These are phyloP conservation scores for Condylostylus longicornis DNA, from an alignment of 1,140 invertebrate genomes.

Conservation along the genomic window DNA sequence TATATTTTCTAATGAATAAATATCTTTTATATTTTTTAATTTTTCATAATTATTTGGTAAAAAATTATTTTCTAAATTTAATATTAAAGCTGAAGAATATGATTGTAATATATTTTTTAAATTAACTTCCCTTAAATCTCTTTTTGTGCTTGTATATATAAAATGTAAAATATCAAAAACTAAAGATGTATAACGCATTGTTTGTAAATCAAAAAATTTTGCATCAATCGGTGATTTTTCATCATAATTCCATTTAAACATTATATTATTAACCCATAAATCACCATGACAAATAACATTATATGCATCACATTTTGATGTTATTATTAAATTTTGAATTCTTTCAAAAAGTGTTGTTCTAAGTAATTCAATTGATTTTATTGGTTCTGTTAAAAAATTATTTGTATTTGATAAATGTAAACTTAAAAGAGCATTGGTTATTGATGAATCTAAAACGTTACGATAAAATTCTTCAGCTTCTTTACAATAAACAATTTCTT, in stretches of 20 bases:
- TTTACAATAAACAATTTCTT: conserved; percentile 25
- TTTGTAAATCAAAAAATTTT: conserved; percentile 38
- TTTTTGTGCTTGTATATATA: conserved; percentile 26
- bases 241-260: conserved; percentile 21
- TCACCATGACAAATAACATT: conserved; percentile 33
- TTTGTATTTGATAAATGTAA: conserved; percentile 20
- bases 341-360: conserved; percentile 16
- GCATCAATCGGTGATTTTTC: conserved; percentile 17
- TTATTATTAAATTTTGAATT: conserved; percentile 17
- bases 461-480: conserved; percentile 25
- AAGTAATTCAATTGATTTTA: conserved; percentile 17
- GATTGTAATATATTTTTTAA: conserved; percentile 20
- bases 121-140: conserved; percentile 20
- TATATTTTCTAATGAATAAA: conserved; percentile 20
- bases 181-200: conserved; percentile 35
- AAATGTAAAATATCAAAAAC: conserved; percentile 35
- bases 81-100: conserved; percentile 15
- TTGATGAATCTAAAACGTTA: conserved; percentile 20
- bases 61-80: conserved; percentile 15
- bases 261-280: conserved; percentile 32
- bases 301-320: conserved; percentile 9
- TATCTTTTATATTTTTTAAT: conserved; percentile 11
- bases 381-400: conserved; percentile 18
- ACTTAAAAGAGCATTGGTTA: conserved; percentile 25
- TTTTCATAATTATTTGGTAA: conserved; percentile 8